Conservation (phyloP, 37 sponge, comb jelly and placozoan genomes). For the Spongia lamella region DNA sequence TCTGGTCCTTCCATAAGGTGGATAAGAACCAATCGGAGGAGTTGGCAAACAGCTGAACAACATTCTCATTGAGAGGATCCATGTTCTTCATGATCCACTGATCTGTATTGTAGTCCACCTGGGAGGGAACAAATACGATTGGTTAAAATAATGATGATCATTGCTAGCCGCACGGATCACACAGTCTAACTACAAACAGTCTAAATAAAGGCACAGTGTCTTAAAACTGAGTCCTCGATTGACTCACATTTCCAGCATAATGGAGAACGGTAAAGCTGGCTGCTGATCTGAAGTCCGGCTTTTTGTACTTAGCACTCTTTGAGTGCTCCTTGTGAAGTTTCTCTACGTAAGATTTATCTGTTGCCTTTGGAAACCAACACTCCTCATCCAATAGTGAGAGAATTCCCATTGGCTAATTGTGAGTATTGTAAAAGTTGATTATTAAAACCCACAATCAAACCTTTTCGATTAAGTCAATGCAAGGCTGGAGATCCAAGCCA, state of each 20-base stretch:
- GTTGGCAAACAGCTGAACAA: constrained; percentile 77
- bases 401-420: constrained; percentile 91
- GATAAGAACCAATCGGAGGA: constrained; percentile 89
- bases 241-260: constrained; percentile 95
- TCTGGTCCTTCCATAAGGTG: constrained; percentile 86
- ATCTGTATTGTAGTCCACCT: constrained; percentile 93
- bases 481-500: constrained; percentile 97
- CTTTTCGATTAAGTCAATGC: constrained; percentile 99
- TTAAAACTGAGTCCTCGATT: no score
- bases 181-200: no score
- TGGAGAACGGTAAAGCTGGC: constrained; percentile 92
- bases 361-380: constrained; percentile 99
- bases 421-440: no score
- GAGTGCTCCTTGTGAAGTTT: constrained; percentile 82
- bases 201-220: no score
- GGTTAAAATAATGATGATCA: background rate
- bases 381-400: constrained; percentile 96
- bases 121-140: background rate
- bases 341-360: constrained; percentile 91
- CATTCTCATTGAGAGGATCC: constrained; percentile 99
- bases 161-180: background rate
- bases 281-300: constrained; percentile 93
- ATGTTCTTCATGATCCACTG: constrained; percentile 99
- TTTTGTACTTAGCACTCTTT: constrained; percentile 74
- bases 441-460: constrained; percentile 40